phyloP scores from a whole-genome alignment of 2,797 vertebrate species.

The Tragelaphus eurycerus region DNA sequence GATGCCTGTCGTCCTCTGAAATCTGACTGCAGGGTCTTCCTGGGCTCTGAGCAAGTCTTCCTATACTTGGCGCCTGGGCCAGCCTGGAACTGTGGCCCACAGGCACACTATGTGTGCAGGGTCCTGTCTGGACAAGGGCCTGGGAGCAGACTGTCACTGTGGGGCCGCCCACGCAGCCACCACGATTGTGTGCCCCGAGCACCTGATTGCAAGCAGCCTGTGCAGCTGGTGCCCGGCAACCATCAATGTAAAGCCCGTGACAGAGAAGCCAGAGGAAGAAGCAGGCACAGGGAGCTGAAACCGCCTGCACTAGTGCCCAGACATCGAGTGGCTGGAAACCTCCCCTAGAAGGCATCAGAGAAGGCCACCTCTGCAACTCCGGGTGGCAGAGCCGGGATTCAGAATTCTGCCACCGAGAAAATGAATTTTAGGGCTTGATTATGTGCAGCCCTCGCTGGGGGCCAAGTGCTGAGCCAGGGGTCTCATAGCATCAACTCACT shows the following conservation, averaged over 20 bases:
- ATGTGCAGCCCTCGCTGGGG: not conserved
- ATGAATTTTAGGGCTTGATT: not conserved
- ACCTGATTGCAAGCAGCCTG: not conserved
- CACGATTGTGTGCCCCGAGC: too few relatives aligned
- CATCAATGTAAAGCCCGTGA: too few relatives aligned
- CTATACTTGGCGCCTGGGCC: not conserved
- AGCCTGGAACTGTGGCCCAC: not conserved
- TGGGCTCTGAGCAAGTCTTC: not conserved
- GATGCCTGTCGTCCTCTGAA: not conserved
- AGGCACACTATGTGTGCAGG: accelerated
- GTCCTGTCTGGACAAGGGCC: not conserved
- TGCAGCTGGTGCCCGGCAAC: not conserved
- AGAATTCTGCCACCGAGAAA: not conserved
- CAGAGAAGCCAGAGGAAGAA: not conserved
- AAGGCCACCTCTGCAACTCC: not conserved
- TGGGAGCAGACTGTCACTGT: not conserved
- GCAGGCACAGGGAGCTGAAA: not conserved
- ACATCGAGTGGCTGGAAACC: not conserved
- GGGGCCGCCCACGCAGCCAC: too few relatives aligned
- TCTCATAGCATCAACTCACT: not conserved
- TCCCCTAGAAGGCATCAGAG: not conserved
- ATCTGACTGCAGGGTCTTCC: not conserved
- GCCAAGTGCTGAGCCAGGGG: not conserved
- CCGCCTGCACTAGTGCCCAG: not conserved
- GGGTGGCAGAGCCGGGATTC: not conserved